These are phyloP conservation scores for Girardia tigrina DNA, from an alignment of 2,888 invertebrate species.

Conservation along the genomic window DNA sequence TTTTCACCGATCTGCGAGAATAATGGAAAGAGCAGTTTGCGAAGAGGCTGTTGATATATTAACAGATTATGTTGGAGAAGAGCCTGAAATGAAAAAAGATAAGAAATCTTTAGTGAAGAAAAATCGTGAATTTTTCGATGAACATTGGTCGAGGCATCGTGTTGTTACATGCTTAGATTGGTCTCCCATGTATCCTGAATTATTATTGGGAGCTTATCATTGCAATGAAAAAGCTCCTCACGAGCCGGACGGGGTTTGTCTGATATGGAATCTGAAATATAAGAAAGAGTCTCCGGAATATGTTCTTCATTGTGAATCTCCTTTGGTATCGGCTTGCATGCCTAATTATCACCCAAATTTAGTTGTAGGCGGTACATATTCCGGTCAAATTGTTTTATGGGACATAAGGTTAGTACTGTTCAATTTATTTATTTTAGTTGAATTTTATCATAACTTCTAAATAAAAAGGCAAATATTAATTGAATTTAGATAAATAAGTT, in stretches of 20 bases:
- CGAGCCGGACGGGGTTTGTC: slow-evolving; percentile 90
- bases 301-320: slow-evolving; percentile 85
- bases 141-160: slow-evolving; percentile 86
- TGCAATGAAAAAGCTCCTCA: slow-evolving; percentile 86
- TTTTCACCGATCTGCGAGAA: slow-evolving; percentile 71
- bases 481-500: too few species aligned
- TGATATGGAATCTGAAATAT: slow-evolving; percentile 95
- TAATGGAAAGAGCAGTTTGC: slow-evolving; percentile 84
- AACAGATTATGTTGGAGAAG: slow-evolving; percentile 78
- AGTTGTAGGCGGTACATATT: slow-evolving; percentile 91
- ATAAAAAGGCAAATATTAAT: too few species aligned
- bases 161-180: slow-evolving; percentile 88
- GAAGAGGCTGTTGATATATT: slow-evolving; percentile 78
- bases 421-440: too few species aligned
- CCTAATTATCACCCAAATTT: slow-evolving; percentile 85
- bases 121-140: slow-evolving; percentile 77
- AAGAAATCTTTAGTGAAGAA: slow-evolving; percentile 56
- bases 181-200: slow-evolving; percentile 78
- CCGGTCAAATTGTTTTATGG: slow-evolving; percentile 96
- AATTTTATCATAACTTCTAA: too few species aligned
- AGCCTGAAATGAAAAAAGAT: slow-evolving; percentile 47
- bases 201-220: slow-evolving; percentile 73
- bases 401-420: slow-evolving; percentile 89
- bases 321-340: slow-evolving; percentile 71
- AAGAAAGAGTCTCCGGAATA: slow-evolving; percentile 89